phyloP scores from a whole-genome alignment of 2,888 invertebrate species.

The Colostygia pectinataria region DNA sequence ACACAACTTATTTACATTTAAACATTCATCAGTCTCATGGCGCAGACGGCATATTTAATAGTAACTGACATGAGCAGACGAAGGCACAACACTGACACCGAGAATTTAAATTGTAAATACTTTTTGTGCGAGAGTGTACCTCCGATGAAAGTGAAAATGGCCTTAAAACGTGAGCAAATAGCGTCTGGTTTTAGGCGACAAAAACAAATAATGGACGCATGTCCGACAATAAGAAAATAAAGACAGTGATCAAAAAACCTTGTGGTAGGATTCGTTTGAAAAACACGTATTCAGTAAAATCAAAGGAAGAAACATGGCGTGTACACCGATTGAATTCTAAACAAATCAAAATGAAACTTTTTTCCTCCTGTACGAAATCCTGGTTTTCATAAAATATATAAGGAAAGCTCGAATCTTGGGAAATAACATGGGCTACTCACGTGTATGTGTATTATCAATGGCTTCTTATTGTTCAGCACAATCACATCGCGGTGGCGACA shows the following conservation, averaged over 20 bases:
- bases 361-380: no score
- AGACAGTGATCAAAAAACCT: slow-evolving; percentile 14
- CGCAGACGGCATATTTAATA: background rate
- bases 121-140: slow-evolving; percentile 46
- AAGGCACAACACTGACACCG: slow-evolving; percentile 3
- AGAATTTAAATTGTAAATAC: slow-evolving; percentile 46
- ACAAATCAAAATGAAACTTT: no score
- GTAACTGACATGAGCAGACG: background rate
- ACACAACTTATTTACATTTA: slow-evolving; percentile 14
- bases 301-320: no score
- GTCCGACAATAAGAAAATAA: slow-evolving; percentile 53
- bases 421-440: no score
- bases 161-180: slow-evolving; percentile 72
- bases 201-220: slow-evolving; percentile 69
- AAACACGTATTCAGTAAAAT: no score
- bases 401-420: no score
- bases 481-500: no score
- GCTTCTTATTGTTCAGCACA: no score
- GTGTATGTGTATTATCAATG: no score
- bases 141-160: slow-evolving; percentile 73
- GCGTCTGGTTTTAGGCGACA: slow-evolving; percentile 61
- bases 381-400: no score
- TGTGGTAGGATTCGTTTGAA: slow-evolving; percentile 10
- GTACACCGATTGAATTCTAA: no score
- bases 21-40: slow-evolving; percentile 13